Conservation (phyloP, 1,140 invertebrate genomes). For the Eumaeus atala region DNA sequence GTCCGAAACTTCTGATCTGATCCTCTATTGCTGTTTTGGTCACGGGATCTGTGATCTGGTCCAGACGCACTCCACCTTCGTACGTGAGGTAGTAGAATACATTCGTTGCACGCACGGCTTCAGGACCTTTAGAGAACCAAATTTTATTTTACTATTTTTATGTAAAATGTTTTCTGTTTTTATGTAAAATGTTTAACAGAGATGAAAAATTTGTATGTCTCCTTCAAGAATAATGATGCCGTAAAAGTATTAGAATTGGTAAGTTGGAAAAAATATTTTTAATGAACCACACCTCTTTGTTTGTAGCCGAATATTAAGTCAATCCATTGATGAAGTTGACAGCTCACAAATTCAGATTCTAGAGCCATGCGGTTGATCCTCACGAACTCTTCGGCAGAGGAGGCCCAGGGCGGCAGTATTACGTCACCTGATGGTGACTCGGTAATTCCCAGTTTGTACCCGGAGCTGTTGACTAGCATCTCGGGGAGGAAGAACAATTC, state of each 20-base stretch:
- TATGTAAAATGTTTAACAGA: too few relatives aligned
- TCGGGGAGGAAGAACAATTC: conserved; percentile 99
- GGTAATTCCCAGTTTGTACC: conserved; percentile 89
- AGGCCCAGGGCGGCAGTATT: conserved; percentile 96
- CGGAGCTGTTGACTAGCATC: conserved; percentile 95
- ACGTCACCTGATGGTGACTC: conserved; percentile 91
- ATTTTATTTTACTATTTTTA: too few relatives aligned
- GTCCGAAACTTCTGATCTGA: conserved; percentile 98
- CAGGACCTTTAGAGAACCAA: conserved; percentile 81
- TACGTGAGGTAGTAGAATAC: conserved; percentile 99
- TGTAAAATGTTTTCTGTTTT: too few relatives aligned
- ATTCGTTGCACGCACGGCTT: conserved; percentile 97
- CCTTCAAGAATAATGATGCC: too few relatives aligned
- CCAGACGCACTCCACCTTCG: conserved; percentile 96
- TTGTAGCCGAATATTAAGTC: conserved; percentile 99
- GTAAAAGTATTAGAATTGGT: too few relatives aligned
- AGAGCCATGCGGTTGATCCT: conserved; percentile 98
- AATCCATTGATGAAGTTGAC: conserved; percentile 99
- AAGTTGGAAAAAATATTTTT: too few relatives aligned
- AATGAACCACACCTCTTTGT: conserved; percentile 89
- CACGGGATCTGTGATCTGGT: conserved; percentile 90
- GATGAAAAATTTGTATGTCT: too few relatives aligned
- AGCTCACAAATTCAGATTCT: conserved; percentile 99
- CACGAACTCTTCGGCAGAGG: conserved; percentile 97
- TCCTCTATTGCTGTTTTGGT: conserved; percentile 97